Base-by-base conservation (phyloP, 2,113 vertebrate species). In the Siniperca knerii region DNA sequence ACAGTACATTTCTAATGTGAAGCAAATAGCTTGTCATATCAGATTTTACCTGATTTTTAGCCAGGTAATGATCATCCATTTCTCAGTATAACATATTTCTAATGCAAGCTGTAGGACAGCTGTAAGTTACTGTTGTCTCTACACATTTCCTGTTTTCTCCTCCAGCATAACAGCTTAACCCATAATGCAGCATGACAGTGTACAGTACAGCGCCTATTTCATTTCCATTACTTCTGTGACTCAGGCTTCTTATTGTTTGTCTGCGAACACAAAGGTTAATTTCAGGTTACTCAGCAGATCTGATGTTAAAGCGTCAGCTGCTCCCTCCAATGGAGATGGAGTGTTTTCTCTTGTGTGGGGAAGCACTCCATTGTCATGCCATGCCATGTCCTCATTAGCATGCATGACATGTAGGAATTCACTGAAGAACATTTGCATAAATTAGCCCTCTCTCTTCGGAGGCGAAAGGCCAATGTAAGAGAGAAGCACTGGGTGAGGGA, bases 321-420 rank as follows among this genome's bases (percentile, higher is more conserved):
- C 62, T 70, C 48, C 73, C 75, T 82, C 82, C 66, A 64, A 66
- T 71, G 23, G 55, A 80, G 86, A 86, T 57, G 54, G 64, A 83
- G 61, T 78, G 71, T 86, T 77, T 89, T 79, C 77, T 81, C 77
- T 33, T 67, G 71, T 20, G 21, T 25, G 29, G 75, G 75, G 55
- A 88, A 81, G 50, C 76, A 33, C 77, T 68, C 79, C 73, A 79
- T 92, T 91, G 92, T 93, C 87, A 90, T 85, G 84, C 78, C 84
- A 42, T 78, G 67, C 85, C 48, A 72, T 23, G 77, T 79, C 73
- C 85, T 92, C 85, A 93, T 95, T 94, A 94, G 83, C 87, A 95
- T 95, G 92, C 89, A 94, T 92, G 90, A 92, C 89, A 92, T 95
- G 92, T 85, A 91, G 92, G 93, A 94, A 92, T 94, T 88, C 83